Evolutionary conservation across 1,140 invertebrate species (phyloP).

Genomic region (Telenomus remus): DNA sequence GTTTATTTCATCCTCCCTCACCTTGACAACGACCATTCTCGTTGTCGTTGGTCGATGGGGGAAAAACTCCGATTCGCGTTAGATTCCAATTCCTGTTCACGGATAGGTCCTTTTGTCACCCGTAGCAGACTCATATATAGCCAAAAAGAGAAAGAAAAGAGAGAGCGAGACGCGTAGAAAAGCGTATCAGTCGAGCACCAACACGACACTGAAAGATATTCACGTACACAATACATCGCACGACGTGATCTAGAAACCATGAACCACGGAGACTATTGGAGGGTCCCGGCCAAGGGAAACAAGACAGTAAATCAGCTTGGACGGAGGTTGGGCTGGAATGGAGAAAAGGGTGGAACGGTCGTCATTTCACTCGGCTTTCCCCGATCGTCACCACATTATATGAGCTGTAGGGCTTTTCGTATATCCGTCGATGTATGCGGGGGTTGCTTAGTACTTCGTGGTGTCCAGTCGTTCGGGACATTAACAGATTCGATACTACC

Average conservation of each 20-base stretch:
- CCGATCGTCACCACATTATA: slow-evolving; percentile 59
- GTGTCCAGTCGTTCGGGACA: slow-evolving; percentile 39
- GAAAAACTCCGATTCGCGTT: slow-evolving; percentile 59
- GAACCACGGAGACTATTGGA: slow-evolving; percentile 56
- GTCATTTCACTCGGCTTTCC: slow-evolving; percentile 52
- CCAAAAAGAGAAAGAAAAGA: no score
- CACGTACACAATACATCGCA: slow-evolving; percentile 38
- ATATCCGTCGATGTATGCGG: slow-evolving; percentile 30
- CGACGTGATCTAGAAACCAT: slow-evolving; percentile 60
- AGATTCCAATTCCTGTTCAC: slow-evolving; percentile 59
- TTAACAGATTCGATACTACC: slow-evolving; percentile 42
- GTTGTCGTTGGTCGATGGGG: slow-evolving; percentile 45
- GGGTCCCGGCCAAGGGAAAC: slow-evolving; percentile 58
- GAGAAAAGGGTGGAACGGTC: slow-evolving; percentile 55
- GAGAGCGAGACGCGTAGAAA: slow-evolving; percentile 17
- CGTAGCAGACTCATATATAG: slow-evolving; percentile 18
- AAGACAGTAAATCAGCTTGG: slow-evolving; percentile 55
- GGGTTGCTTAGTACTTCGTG: slow-evolving; percentile 40
- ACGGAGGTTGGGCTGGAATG: slow-evolving; percentile 43
- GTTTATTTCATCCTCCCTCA: slow-evolving; percentile 24
- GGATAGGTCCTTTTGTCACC: slow-evolving; percentile 51
- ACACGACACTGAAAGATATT: slow-evolving; percentile 49
- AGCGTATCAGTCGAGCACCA: slow-evolving; percentile 43
- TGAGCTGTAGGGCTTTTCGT: slow-evolving; percentile 51
- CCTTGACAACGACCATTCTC: slow-evolving; percentile 40